Conservation (phyloP, 2,888 invertebrate species). For the Apodemia hepburni region DNA sequence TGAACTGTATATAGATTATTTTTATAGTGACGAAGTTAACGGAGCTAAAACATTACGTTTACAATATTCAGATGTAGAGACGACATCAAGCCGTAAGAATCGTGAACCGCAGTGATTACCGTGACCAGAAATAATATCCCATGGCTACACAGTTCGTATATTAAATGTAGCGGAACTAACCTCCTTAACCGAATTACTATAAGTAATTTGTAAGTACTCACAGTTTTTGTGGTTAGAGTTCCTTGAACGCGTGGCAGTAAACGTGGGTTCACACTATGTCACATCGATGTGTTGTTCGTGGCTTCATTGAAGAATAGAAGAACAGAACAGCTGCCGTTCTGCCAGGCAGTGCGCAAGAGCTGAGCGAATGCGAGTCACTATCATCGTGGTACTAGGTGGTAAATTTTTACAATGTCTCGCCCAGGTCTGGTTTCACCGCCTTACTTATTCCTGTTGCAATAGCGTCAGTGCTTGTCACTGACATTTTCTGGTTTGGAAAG, state of each 20-base stretch:
- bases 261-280: background rate
- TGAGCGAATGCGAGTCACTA: too few species aligned
- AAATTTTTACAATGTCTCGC: too few species aligned
- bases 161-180: constrained; percentile 37
- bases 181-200: constrained; percentile 31
- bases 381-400: too few species aligned
- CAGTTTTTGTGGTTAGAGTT: background rate
- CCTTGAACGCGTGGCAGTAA: background rate
- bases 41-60: background rate
- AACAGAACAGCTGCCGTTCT: too few species aligned
- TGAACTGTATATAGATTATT: too few species aligned
- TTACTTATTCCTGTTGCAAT: too few species aligned
- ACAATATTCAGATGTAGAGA: background rate
- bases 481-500: too few species aligned
- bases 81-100: constrained; percentile 32
- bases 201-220: constrained; percentile 12
- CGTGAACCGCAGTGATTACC: constrained; percentile 54
- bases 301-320: too few species aligned
- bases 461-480: too few species aligned
- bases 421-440: too few species aligned
- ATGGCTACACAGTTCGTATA: constrained; percentile 36
- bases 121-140: constrained; percentile 47
- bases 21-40: background rate
- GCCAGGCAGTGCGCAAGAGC: too few species aligned
- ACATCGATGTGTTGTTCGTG: too few species aligned